phyloP scores from a whole-genome alignment of 1,140 invertebrate species.

The Melipona quadrifasciata region DNA sequence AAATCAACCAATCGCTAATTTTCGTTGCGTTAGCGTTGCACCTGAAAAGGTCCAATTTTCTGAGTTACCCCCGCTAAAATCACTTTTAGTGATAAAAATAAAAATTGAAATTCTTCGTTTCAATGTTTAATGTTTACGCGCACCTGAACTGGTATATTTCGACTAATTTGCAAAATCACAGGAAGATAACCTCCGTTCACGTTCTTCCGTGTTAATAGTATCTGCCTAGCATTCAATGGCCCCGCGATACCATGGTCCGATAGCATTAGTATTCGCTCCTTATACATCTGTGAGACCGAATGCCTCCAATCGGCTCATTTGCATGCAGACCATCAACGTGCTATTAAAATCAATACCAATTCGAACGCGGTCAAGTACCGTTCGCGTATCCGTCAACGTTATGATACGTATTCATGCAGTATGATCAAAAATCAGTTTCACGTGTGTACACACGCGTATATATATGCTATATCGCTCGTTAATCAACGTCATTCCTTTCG shows the following conservation, averaged over 20 bases:
- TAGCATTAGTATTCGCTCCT: constrained; percentile 32
- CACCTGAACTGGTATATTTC: too few relatives aligned
- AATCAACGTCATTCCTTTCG: constrained; percentile 7
- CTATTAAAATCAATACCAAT: constrained; percentile 52
- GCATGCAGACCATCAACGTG: constrained; percentile 22
- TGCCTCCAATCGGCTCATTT: constrained; percentile 35
- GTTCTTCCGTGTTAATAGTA: neutral
- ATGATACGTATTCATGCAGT: neutral
- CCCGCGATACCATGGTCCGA: neutral
- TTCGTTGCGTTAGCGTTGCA: too few relatives aligned
- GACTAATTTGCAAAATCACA: too few relatives aligned
- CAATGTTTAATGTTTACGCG: neutral
- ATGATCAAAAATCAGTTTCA: constrained; percentile 22
- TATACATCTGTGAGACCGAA: constrained; percentile 6
- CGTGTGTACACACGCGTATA: neutral
- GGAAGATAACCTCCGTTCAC: neutral
- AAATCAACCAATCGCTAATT: too few relatives aligned
- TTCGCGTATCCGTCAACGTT: constrained; percentile 24
- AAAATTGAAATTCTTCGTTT: neutral
- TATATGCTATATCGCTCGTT: neutral
- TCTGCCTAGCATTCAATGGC: neutral
- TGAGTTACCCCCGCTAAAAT: too few relatives aligned
- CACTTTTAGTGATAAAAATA: too few relatives aligned
- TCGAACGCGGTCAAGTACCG: constrained; percentile 42
- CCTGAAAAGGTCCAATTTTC: too few relatives aligned